These are phyloP conservation scores for Serranus cabrilla DNA, from an alignment of 2,797 vertebrate genomes.

Conservation along the genomic window DNA sequence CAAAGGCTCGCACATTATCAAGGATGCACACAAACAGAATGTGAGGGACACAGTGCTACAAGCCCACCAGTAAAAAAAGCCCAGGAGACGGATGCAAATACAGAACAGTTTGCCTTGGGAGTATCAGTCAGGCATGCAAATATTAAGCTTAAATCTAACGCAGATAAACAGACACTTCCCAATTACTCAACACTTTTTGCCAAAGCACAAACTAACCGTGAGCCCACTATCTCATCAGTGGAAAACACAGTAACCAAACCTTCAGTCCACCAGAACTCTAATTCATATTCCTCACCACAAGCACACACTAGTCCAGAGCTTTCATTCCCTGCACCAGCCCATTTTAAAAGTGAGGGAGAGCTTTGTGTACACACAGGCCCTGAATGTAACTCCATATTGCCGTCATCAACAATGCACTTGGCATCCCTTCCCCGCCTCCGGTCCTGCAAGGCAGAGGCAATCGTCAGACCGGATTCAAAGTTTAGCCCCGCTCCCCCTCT, in stretches of 20 bases:
- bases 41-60: constrained; percentile 50
- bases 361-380: constrained; percentile 18
- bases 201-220: constrained; percentile 44
- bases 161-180: constrained; percentile 49
- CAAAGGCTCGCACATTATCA: constrained; percentile 59
- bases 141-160: constrained; percentile 47
- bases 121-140: constrained; percentile 51
- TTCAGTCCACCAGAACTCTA: constrained; percentile 27
- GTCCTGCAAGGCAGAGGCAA: constrained; percentile 48
- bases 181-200: constrained; percentile 31
- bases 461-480: constrained; percentile 41
- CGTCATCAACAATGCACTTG: constrained; percentile 51
- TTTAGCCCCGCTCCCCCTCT: constrained; percentile 40
- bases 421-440: constrained; percentile 40
- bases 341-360: constrained; percentile 26
- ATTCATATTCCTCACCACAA: constrained; percentile 35
- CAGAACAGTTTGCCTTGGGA: constrained; percentile 55
- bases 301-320: constrained; percentile 35
- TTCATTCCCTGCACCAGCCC: constrained; percentile 20
- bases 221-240: constrained; percentile 26
- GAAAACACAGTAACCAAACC: constrained; percentile 24
- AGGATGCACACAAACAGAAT: constrained; percentile 52
- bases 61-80: constrained; percentile 53
- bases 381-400: constrained; percentile 47
- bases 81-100: constrained; percentile 52